These are phyloP conservation scores for Leptopilina boulardi DNA, from an alignment of 1,140 invertebrate genomes.

Conservation along the genomic window DNA sequence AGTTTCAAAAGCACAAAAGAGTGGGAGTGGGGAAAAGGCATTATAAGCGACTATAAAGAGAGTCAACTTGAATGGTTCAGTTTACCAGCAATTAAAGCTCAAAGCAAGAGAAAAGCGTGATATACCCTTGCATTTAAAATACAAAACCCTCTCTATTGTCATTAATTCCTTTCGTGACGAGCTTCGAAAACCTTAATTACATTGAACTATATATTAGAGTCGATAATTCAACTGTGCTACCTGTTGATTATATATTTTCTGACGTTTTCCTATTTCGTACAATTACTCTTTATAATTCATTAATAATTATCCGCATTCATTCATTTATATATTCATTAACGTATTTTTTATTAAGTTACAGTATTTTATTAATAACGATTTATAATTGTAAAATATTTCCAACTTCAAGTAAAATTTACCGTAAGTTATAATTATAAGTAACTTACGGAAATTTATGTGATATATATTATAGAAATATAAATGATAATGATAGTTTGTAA, in stretches of 20 bases:
- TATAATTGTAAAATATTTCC: no score
- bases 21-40: not conserved
- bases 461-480: no score
- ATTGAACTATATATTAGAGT: not conserved
- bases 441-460: no score
- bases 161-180: slow-evolving; percentile 13
- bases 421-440: no score
- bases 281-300: not conserved
- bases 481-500: no score
- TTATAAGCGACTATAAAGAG: not conserved
- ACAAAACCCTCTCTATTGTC: not conserved
- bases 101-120: not conserved
- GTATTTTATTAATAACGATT: no score
- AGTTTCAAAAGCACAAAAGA: not conserved
- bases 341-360: no score
- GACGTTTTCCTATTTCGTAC: not conserved
- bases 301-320: no score
- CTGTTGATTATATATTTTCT: slow-evolving; percentile 3
- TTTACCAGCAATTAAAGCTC: slow-evolving; percentile 20
- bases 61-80: not conserved
- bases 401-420: no score
- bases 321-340: no score
- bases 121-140: slow-evolving; percentile 13
- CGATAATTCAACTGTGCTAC: slow-evolving; percentile 20
- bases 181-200: slow-evolving; percentile 10